These are phyloP conservation scores for Diogma glabrata DNA, from an alignment of 2,888 invertebrate genomes.

Conservation along the genomic window DNA sequence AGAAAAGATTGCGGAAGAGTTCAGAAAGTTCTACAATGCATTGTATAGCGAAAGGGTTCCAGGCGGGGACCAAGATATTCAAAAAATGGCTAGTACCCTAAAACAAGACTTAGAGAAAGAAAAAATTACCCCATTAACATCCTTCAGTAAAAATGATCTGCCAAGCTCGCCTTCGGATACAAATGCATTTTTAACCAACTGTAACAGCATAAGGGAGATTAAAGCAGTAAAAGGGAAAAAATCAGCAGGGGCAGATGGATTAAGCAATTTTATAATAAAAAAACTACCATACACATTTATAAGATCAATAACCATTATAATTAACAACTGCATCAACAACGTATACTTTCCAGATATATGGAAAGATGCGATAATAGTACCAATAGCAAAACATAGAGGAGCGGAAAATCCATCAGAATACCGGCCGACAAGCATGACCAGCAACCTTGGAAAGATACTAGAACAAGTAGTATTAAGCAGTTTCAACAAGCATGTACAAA, in stretches of 20 bases:
- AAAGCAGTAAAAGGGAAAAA: background rate
- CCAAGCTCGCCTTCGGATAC: background rate
- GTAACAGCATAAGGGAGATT: too few species aligned
- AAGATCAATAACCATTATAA: background rate
- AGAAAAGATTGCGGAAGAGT: background rate
- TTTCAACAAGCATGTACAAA: background rate
- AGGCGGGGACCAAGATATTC: background rate
- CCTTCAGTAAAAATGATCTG: background rate
- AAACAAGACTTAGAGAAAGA: background rate
- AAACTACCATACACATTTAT: background rate
- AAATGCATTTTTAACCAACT: too few species aligned
- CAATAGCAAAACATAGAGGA: background rate
- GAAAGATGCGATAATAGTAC: background rate
- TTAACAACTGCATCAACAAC: background rate
- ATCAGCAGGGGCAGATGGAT: background rate
- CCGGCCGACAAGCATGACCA: background rate
- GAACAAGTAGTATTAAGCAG: background rate
- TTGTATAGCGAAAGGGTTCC: background rate
- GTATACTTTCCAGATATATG: background rate
- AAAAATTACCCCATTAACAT: background rate
- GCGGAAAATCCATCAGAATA: background rate
- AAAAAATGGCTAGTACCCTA: background rate
- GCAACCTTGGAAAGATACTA: background rate
- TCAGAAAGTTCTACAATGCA: background rate
- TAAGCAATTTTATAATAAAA: background rate